These are phyloP conservation scores for Miniopterus natalensis DNA, from an alignment of 2,113 vertebrate genomes.

Conservation along the genomic window DNA sequence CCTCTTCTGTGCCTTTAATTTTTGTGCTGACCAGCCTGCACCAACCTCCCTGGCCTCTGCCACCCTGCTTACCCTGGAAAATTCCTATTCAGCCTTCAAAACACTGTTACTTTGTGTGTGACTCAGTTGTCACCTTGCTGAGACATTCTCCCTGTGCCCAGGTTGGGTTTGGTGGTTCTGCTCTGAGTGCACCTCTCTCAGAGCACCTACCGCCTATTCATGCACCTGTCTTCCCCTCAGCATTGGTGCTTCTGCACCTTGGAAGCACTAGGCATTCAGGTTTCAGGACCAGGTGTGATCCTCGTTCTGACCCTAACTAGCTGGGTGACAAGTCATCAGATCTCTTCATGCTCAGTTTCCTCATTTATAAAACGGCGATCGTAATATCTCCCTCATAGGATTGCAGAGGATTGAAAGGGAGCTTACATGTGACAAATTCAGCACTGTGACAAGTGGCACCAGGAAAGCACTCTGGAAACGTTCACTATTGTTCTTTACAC, in stretches of 20 bases:
- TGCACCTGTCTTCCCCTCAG: background rate
- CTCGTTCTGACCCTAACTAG: background rate
- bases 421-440: rapidly evolving
- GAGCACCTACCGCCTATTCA: no score
- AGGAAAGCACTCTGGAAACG: background rate
- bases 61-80: background rate
- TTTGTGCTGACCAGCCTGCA: background rate
- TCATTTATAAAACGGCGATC: background rate
- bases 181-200: background rate
- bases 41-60: no score
- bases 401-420: rapidly evolving
- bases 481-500: background rate
- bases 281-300: background rate
- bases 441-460: background rate
- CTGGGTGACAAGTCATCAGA: background rate
- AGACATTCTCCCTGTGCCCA: background rate
- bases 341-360: background rate
- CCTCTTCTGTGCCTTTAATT: background rate
- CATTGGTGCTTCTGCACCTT: background rate
- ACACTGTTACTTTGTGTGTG: rapidly evolving
- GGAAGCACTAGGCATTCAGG: background rate
- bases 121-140: background rate
- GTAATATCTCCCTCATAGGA: background rate
- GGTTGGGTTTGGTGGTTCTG: background rate
- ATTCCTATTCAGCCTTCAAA: background rate